phyloP scores from a whole-genome alignment of 2,888 invertebrate species.

The Micropterix aruncella region DNA sequence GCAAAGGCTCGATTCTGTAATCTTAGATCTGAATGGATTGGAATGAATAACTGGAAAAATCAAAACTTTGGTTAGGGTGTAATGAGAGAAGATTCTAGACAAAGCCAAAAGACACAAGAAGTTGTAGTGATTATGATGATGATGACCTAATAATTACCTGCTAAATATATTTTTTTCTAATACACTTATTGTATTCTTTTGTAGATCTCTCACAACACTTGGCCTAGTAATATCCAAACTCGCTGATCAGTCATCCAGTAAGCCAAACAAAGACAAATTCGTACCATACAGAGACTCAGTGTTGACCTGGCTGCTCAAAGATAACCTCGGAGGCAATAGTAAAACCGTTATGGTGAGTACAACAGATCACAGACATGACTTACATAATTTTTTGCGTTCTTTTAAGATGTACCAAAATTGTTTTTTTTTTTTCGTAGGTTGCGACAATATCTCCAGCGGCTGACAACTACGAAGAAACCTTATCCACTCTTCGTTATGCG shows the following conservation, averaged over 20 bases:
- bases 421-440: slow-evolving; percentile 39
- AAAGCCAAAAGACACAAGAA: too few relatives aligned
- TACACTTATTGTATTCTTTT: slow-evolving; percentile 15
- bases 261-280: slow-evolving; percentile 77
- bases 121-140: too few relatives aligned
- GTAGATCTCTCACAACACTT: slow-evolving; percentile 89
- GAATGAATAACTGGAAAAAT: too few relatives aligned
- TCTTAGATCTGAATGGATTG: too few relatives aligned
- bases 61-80: too few relatives aligned
- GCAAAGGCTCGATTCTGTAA: too few relatives aligned
- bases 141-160: too few relatives aligned
- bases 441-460: slow-evolving; percentile 96
- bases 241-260: slow-evolving; percentile 81
- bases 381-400: too few relatives aligned
- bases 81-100: too few relatives aligned
- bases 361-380: too few relatives aligned
- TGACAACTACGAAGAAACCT: slow-evolving; percentile 96
- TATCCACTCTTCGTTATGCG: slow-evolving; percentile 90
- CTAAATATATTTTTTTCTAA: too few relatives aligned
- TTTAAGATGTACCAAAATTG: background rate
- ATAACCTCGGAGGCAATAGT: slow-evolving; percentile 97
- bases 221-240: slow-evolving; percentile 97
- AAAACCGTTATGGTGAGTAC: slow-evolving; percentile 86
- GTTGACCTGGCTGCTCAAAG: slow-evolving; percentile 95
- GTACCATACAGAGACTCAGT: slow-evolving; percentile 98